Percentiles rank a stretch among this genome's conserved stretches.
phyloP scores from a whole-genome alignment of 1,140 invertebrate species.

The Druon quercuslanigerum region DNA sequence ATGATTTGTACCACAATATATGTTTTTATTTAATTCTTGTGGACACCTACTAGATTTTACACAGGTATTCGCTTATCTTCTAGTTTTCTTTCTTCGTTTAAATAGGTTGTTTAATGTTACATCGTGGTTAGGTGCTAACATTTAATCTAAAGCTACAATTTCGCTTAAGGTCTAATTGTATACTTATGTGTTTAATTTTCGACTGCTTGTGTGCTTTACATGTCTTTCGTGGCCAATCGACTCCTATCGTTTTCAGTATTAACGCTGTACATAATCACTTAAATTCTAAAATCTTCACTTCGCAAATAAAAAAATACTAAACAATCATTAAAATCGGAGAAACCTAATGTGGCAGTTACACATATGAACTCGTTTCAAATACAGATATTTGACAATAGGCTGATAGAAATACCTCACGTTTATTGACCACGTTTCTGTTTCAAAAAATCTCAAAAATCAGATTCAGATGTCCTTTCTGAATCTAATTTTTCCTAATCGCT shows the following conservation, averaged over 20 bases:
- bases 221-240: conserved; percentile 64
- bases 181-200: conserved; percentile 73
- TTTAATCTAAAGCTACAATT: conserved; percentile 72
- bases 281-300: background rate
- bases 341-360: background rate
- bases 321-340: background rate
- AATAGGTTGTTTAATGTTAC: conserved; percentile 75
- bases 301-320: conserved; percentile 1
- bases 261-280: conserved; percentile 28
- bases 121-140: conserved; percentile 74
- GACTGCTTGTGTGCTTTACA: conserved; percentile 61
- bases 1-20: conserved; percentile 75
- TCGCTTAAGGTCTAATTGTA: conserved; percentile 72
- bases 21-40: conserved; percentile 76
- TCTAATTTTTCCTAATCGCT: conserved; percentile 50
- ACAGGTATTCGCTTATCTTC: conserved; percentile 74
- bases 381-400: background rate
- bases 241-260: conserved; percentile 46
- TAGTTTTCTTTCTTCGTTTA: conserved; percentile 69
- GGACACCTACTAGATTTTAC: conserved; percentile 76
- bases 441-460: background rate
- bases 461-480: conserved; percentile 40
- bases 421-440: background rate
- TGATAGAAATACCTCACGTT: background rate
- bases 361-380: background rate